Evolutionary conservation across 2,888 invertebrate genomes (phyloP).

Genomic region (Meiosimyza decipiens): DNA sequence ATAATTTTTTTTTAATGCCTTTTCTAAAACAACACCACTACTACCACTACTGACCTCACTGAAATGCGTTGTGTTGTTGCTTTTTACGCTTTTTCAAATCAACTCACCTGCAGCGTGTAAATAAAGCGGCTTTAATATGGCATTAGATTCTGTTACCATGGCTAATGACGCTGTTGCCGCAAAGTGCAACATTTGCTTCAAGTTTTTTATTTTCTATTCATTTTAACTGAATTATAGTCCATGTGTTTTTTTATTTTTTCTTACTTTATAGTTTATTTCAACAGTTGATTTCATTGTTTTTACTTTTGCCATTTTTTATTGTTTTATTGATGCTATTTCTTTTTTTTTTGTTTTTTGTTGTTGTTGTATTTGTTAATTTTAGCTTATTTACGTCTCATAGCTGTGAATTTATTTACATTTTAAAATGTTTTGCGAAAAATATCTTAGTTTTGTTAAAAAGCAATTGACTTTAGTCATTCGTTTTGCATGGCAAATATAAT

Average conservation of each 20-base stretch:
- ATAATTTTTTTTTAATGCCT: not conserved
- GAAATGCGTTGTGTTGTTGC: constrained; percentile 7
- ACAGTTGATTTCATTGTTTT: constrained; percentile 30
- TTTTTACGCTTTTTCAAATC: too few species aligned
- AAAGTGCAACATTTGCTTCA: constrained; percentile 21
- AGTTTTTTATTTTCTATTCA: not conserved
- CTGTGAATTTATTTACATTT: not conserved
- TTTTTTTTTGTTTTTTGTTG: too few species aligned
- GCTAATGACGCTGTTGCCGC: constrained; percentile 16
- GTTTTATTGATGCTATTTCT: not conserved
- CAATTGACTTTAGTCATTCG: too few species aligned
- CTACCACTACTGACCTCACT: constrained; percentile 24
- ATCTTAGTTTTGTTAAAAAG: too few species aligned
- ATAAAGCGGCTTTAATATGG: constrained; percentile 30
- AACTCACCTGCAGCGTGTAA: constrained; percentile 32
- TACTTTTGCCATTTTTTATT: constrained; percentile 6
- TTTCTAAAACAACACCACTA: not conserved
- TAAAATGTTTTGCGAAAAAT: not conserved
- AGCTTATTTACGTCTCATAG: not conserved
- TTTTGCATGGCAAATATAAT: too few species aligned
- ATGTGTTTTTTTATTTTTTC: not conserved
- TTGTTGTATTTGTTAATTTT: too few species aligned
- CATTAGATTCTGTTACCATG: constrained; percentile 30
- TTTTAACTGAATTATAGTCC: not conserved
- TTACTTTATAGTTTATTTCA: constrained; percentile 15